Evolutionary conservation across 2,888 invertebrate genomes (phyloP), one percentile per base, ranked within the genome.

Genomic region (Sphaerophoria rueppellii): DNA sequence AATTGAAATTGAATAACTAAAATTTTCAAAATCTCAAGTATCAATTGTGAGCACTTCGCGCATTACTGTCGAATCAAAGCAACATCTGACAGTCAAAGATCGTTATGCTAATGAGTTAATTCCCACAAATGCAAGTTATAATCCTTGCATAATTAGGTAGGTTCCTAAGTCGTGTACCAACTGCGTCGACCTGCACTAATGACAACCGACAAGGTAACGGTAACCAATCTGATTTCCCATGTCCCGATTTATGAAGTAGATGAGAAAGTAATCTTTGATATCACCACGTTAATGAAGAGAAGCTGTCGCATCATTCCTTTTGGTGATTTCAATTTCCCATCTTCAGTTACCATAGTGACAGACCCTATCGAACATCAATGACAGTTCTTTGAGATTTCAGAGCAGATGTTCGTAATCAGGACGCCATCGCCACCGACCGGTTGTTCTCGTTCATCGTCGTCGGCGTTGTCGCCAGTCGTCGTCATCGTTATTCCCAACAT

Each of bases 51-150:
- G 11, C 46, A 43, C 43, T 11, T 12, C 40, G 40, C 40, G 7
- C 72, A 73, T 24, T 24, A 24, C 61, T 58, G 61, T 71, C 57
- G 75, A 83, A 24, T 24, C 24, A 24, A 24, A 24, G 24, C 75
- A 79, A 24, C 48, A 71, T 54, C 67, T 75, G 71, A 65, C 80
- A 75, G 69, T 80, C 83, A 80, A 32, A 46, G 48, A 40, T 54
- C 71, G 24, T 24, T 34, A 71, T 83, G 75, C 80, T 80, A 83
- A 83, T 83, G 61, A 83, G 80, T 69, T 75, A 75, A 75, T 83
- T 80, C 67, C 55, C 35, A 67, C 71, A 61, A 71, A 80, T 76
- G 65, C 50, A 67, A 6, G 9, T 6, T 4, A 24, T 4, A 40
- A 24, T 2, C 9, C 43, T 14, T 67, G 35, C 35, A 58, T 80